Evolutionary conservation across 92 coral and sea anemone genomes (phyloP), one percentile per base, ranked within the genome.

Genomic region (Heliopora coerulea): DNA sequence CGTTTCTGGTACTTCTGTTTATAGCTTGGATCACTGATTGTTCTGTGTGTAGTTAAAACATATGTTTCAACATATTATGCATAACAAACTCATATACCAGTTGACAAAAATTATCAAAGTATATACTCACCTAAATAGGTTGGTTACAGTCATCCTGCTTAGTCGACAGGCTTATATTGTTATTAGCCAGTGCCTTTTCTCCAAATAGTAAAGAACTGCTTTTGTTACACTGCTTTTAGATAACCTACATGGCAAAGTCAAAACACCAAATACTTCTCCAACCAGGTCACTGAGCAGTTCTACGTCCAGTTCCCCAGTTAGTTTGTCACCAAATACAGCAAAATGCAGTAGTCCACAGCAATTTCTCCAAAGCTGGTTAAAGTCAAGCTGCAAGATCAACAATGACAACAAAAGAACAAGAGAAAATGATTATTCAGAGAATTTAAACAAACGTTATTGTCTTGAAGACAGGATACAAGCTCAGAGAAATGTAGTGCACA

Each of bases 321-420:
- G 78, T 14, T 25, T 81, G 1, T 73, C 88, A 62, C 72, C 88
- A 49, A 77, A 72, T 54, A 64, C 49, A 49, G 2, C 52, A 29
- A 86, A 76, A 68, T 73, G 81, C 32, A 84, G 74, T 28, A 89
- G 96, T 65, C 91, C 91, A 79, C 96, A 88, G 52, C 89, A 88
- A 58, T 79, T 84, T 19, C 82, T 93, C 30, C 74, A 87, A 17
- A 79, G 87, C 10, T 93, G 98, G 98, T 59, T 93, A 26, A 85
- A 68, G 48, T 33, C 48, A n/a, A n/a, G n/a, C n/a, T n/a, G n/a
- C n/a, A n/a, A n/a, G n/a, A n/a, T n/a, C n/a, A n/a, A n/a, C 17
- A 85, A 70, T 7, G 73, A 84, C 49, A 23, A 21, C 39, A 70
- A 70, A 35, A 52, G 77, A 70, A 48, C 49, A 19, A 31, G 76